Conservation (phyloP, 2,113 vertebrate species). For the Eublepharis macularius region DNA sequence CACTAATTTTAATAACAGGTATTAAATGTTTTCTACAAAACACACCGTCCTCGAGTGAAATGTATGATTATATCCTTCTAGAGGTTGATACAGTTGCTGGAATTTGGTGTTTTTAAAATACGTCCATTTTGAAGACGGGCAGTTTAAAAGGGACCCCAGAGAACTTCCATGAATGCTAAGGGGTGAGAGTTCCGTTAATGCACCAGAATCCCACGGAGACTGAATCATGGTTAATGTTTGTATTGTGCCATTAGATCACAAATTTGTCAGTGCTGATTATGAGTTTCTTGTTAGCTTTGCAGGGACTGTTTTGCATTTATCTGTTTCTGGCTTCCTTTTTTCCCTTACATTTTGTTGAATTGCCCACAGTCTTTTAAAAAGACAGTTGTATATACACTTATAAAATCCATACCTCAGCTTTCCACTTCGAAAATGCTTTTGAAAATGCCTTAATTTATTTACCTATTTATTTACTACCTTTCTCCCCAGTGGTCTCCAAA, state of each 20-base stretch:
- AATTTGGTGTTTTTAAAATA: not conserved
- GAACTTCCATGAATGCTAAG: not conserved
- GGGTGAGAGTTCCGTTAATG: not conserved
- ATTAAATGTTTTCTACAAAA: constrained; percentile 58
- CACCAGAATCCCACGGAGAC: not conserved
- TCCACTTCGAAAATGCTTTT: not conserved
- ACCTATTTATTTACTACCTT: no score
- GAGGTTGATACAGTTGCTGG: constrained; percentile 28
- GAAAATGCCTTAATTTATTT: no score
- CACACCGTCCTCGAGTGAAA: constrained; percentile 53
- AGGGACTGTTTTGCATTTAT: not conserved
- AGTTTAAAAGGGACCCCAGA: not conserved
- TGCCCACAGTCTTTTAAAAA: not conserved
- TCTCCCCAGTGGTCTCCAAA: no score
- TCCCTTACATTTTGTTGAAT: not conserved
- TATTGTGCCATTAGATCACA: not conserved
- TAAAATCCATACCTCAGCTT: not conserved
- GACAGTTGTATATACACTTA: not conserved
- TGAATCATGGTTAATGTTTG: not conserved
- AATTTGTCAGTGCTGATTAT: not conserved
- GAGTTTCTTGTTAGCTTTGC: not conserved
- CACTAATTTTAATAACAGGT: constrained; percentile 99
- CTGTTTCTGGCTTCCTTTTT: not conserved
- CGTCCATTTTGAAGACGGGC: not conserved
- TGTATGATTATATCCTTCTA: constrained; percentile 28